Evolutionary conservation across 2,888 invertebrate species (phyloP).

Genomic region (Beris chalybata): DNA sequence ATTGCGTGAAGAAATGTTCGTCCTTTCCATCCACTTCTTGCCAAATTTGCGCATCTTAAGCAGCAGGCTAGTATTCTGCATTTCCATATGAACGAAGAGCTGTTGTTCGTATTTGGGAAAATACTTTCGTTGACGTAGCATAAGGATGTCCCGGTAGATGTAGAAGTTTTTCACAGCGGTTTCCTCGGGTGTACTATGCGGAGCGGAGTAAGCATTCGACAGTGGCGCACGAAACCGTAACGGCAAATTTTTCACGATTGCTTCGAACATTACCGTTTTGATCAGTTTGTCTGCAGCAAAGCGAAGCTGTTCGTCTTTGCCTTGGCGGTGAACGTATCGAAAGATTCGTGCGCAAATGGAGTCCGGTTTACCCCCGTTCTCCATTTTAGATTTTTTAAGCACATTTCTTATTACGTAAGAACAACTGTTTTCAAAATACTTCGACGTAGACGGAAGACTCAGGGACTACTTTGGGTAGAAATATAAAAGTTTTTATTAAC

Average conservation of each 20-base stretch:
- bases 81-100: not conserved
- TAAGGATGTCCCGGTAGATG: not conserved
- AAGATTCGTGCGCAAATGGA: slow-evolving; percentile 3
- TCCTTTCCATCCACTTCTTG: not conserved
- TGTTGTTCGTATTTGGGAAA: not conserved
- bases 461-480: too few relatives aligned
- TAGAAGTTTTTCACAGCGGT: not conserved
- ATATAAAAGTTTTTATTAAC: too few relatives aligned
- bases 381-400: too few relatives aligned
- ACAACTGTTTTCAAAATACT: too few relatives aligned
- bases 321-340: slow-evolving; percentile 1
- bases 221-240: not conserved
- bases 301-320: not conserved
- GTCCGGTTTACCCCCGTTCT: too few relatives aligned
- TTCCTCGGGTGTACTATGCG: slow-evolving; percentile 10
- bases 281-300: slow-evolving; percentile 8
- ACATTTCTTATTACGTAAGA: too few relatives aligned
- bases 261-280: slow-evolving; percentile 13
- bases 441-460: too few relatives aligned
- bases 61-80: not conserved
- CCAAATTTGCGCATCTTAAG: not conserved
- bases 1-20: not conserved
- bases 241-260: slow-evolving; percentile 3
- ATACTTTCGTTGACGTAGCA: not conserved
- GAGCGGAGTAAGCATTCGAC: not conserved